A percentile compares a stretch with the other conserved stretches of the same genome.
phyloP scores from a whole-genome alignment of 1,140 invertebrate genomes.

The Coelopa frigida region DNA sequence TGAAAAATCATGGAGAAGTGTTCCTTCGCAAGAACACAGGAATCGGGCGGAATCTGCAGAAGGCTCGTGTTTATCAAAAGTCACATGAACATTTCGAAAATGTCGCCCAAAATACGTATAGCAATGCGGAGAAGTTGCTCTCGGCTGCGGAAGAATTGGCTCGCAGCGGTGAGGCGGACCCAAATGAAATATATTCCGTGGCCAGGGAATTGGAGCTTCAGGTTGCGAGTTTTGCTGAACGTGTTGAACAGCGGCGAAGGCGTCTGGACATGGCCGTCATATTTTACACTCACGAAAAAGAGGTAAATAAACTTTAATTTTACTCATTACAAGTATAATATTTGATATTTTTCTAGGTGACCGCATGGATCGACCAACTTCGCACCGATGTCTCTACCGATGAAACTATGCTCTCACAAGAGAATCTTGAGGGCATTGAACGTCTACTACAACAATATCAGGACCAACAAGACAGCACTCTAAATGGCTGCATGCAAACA shows the following conservation, averaged over 20 bases:
- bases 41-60: conserved; percentile 89
- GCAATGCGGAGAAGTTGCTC: conserved; percentile 94
- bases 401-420: conserved; percentile 63
- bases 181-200: conserved; percentile 89
- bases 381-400: conserved; percentile 62
- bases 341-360: conserved; percentile 46
- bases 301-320: conserved; percentile 43
- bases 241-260: conserved; percentile 85
- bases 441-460: conserved; percentile 77
- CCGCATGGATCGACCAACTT: conserved; percentile 74
- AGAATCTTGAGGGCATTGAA: conserved; percentile 81
- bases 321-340: background rate
- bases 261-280: conserved; percentile 87
- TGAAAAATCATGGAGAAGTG: conserved; percentile 97
- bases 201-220: conserved; percentile 88
- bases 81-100: conserved; percentile 98
- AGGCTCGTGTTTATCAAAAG: conserved; percentile 91
- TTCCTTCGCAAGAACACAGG: conserved; percentile 95
- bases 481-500: conserved; percentile 84
- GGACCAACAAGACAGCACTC: conserved; percentile 80
- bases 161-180: conserved; percentile 91
- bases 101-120: conserved; percentile 97
- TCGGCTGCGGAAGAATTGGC: conserved; percentile 93
- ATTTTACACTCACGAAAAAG: conserved; percentile 94
- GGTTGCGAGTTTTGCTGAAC: conserved; percentile 84